Evolutionary conservation across 2,888 invertebrate species (phyloP), one percentile per base, ranked within the genome.

Genomic region (Dermolepida albohirtum): DNA sequence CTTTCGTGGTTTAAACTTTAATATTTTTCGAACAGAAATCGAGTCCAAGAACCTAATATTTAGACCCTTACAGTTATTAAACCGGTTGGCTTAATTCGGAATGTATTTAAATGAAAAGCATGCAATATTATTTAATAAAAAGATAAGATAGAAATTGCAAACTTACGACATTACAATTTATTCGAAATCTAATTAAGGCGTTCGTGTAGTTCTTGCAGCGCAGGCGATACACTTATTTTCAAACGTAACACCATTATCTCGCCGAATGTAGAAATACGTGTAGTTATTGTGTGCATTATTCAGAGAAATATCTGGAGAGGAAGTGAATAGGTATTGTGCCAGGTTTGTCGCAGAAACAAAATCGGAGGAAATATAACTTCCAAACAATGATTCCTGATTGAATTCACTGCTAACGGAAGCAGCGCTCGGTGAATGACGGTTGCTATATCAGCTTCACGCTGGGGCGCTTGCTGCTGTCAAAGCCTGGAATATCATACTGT

Each of bases 371-470:
- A 72, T 72, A 71, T 72, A 74, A 73, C 71, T 74, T 72, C 71
- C 70, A 72, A 74, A 74, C 74, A 74, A 74, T 73, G 72, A 73
- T 72, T 67, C 67, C 73, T 74, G 74, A 74, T 74, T 74, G 74
- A 74, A 74, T 74, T 73, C 73, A 68, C 69, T 67, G 63, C 57
- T 66, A 64, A 66, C 66, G 69, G 70, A 59, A 64, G 62, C 71
- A 49, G 66, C 54, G 63, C 52, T 51, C 39, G 41, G 64, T 34
- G 62, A 71, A 59, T 52, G 69, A 69, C 52, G 66, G 69, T 54
- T 68, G 54, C 63, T 59, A 52, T 67, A 69, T 69, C 71, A 62
- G 68, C 62, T 71, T 71, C 67, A 71, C 71, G 71, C 69, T 71
- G 69, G 71, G 71, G 65, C 71, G 71, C 67, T 63, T 68, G 66